Evolutionary conservation across 1,140 invertebrate species (phyloP), one percentile per base, ranked within the genome.

Genomic region (Nephila pilipes): DNA sequence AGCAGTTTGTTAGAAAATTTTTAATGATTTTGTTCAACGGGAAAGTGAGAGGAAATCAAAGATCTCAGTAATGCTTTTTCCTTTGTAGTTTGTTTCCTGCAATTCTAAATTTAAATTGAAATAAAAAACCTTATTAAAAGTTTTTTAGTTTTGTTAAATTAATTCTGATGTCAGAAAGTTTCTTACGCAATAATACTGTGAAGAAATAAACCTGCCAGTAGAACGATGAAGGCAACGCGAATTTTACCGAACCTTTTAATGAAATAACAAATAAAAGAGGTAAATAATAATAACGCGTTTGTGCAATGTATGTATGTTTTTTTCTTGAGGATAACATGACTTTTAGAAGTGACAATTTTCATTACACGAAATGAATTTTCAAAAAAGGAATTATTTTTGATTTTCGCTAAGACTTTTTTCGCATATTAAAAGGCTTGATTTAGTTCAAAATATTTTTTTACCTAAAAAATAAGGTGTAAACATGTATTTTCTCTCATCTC

Each of bases 31-130:
- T 85, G n/a, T 85, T 85, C 54, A 16, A 36, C 1, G 8, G 55
- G 57, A 85, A 85, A 85, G 18, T 85, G 29, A 85, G 83, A 36
- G 55, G 83, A 85, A 85, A 85, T 85, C 83, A 85, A 85, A 85
- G 83, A 85, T 85, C 18, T 55, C 80, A 46, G 80, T 54, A 54
- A 83, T 10, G n/a, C 8, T 12, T 83, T 85, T 60, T 38, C 54
- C 81, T 85, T 85, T 85, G 25, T 58, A 60, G 57, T 58, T 60
- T 29, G 38, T 46, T 85, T 57, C 55, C 38, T 25, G 54, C 83
- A 29, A 1, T 81, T n/a, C 80, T 81, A 54, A 81, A 81, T 55
- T 46, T 5, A 55, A 55, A 81, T 81, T 25, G 46, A 54, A 81
- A 46, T 75, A 36, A 75, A 20, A 75, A 75, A 75, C 29, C 69